phyloP scores from a whole-genome alignment of 2,113 vertebrate species.

The Aplodontia rufa region DNA sequence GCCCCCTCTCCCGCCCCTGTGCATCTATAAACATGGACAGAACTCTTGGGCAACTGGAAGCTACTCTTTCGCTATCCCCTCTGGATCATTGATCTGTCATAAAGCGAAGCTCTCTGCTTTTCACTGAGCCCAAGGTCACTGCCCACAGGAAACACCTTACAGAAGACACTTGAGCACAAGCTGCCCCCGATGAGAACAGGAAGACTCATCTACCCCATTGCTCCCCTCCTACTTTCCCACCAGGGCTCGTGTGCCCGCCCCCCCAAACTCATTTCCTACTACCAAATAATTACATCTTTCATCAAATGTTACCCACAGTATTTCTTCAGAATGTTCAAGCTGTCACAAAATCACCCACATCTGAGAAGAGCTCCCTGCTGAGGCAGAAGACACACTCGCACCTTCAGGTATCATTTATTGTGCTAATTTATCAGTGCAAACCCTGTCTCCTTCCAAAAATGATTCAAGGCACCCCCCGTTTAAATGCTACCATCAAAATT shows the following conservation, averaged over 20 bases:
- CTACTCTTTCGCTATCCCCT: not conserved
- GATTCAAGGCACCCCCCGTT: not conserved
- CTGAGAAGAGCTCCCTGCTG: not conserved
- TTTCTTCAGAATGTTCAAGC: not conserved
- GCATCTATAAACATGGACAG: not conserved
- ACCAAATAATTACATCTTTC: constrained; percentile 12
- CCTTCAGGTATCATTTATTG: not conserved
- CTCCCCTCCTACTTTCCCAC: not conserved
- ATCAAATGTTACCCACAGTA: not conserved
- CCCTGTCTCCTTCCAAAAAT: constrained; percentile 28
- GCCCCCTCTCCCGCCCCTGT: not conserved
- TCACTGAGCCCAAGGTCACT: not conserved
- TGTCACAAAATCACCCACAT: not conserved
- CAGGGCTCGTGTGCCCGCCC: no score
- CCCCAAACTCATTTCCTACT: not conserved
- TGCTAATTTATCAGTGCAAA: constrained; percentile 40
- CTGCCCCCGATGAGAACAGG: not conserved
- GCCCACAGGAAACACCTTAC: not conserved
- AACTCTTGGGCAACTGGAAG: not conserved
- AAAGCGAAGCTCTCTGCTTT: not conserved
- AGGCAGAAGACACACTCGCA: not conserved
- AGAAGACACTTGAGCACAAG: not conserved
- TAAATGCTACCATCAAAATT: constrained; percentile 60
- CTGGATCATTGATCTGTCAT: not conserved
- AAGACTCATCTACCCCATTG: not conserved